phyloP scores from a whole-genome alignment of 2,797 vertebrate genomes.

The Centropyge bicolor region DNA sequence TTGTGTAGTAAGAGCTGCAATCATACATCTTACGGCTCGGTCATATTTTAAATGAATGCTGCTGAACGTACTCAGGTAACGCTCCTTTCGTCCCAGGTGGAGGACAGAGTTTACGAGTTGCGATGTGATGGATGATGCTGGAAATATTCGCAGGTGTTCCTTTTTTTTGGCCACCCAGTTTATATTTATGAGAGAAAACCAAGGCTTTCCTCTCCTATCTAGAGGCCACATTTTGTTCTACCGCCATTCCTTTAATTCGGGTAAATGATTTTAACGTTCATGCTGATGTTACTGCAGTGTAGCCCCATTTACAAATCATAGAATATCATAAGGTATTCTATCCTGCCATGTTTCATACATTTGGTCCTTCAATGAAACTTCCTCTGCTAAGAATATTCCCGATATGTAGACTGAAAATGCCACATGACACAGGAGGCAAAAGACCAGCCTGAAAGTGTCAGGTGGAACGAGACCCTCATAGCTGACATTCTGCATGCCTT shows the following conservation, averaged over 20 bases:
- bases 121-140: neutral
- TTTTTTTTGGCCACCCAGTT: neutral
- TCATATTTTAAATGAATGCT: constrained; percentile 18
- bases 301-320: neutral
- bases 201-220: neutral
- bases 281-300: neutral
- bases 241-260: too few relatives aligned
- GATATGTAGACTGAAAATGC: constrained; percentile 7
- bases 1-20: neutral
- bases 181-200: neutral
- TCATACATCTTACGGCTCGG: neutral
- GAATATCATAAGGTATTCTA: neutral
- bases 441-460: constrained; percentile 20
- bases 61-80: neutral
- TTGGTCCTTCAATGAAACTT: constrained; percentile 5
- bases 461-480: constrained; percentile 37
- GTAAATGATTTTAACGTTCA: neutral
- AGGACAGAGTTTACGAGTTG: neutral
- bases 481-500: constrained; percentile 46
- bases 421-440: constrained; percentile 13
- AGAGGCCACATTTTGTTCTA: too few relatives aligned
- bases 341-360: neutral
- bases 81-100: neutral
- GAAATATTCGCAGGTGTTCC: neutral
- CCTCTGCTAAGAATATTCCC: neutral